Percentiles rank a stretch among this genome's conserved stretches.
These are phyloP conservation scores for Microplitis demolitor DNA, from an alignment of 1,140 invertebrate species.

Conservation along the genomic window DNA sequence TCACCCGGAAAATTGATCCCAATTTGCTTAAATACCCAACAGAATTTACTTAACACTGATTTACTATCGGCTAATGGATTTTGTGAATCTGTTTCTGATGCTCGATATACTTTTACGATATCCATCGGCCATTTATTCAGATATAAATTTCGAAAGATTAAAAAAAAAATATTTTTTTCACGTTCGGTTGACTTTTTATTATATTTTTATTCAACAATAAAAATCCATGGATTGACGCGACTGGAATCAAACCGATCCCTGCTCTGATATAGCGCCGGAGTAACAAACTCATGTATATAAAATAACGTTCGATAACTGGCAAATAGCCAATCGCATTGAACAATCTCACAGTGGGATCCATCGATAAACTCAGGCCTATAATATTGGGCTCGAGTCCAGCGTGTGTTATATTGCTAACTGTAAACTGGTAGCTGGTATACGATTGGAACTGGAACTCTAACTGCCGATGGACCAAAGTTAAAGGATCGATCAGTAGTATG, in stretches of 20 bases:
- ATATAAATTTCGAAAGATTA: no score
- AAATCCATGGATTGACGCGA: background rate
- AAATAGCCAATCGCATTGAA: slow-evolving; percentile 16
- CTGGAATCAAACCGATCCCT: background rate
- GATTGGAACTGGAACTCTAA: background rate
- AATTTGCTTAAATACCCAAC: slow-evolving; percentile 7
- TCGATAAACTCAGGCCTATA: slow-evolving; percentile 21
- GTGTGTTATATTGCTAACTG: no score
- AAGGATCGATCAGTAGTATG: background rate
- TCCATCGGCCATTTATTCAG: no score
- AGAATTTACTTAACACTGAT: background rate
- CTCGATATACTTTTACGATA: background rate
- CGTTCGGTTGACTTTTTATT: background rate
- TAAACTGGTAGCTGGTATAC: slow-evolving; percentile 17
- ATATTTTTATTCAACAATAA: background rate
- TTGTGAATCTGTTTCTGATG: background rate
- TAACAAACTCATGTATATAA: background rate
- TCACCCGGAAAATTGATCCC: background rate
- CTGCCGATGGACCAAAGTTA: background rate
- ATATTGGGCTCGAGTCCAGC: slow-evolving; percentile 37
- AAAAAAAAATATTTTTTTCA: no score
- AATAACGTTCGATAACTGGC: slow-evolving; percentile 14
- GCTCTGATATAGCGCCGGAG: background rate
- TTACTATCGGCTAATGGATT: background rate
- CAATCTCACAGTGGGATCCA: slow-evolving; percentile 16